Conservation (phyloP, 92 coral and sea anemone species). For the Palythoa grandis region DNA sequence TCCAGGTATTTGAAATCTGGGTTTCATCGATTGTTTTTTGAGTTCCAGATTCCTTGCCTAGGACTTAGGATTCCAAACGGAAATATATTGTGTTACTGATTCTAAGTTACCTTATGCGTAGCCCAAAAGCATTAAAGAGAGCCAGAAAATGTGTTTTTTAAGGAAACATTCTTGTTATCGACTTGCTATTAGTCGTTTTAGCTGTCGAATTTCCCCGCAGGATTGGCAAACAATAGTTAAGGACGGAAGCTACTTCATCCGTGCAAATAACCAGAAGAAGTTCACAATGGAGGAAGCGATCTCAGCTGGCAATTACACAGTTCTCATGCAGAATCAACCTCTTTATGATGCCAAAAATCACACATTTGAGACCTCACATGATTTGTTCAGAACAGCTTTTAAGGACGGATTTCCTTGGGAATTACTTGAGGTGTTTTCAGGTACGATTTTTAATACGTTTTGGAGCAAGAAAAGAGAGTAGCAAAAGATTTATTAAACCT, state of each 20-base stretch:
- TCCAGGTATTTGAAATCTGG: too few relatives aligned
- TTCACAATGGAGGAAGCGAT: constrained; percentile 49
- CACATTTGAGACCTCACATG: constrained; percentile 72
- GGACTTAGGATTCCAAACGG: too few relatives aligned
- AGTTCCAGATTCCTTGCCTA: too few relatives aligned
- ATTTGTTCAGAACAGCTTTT: constrained; percentile 66
- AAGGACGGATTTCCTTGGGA: constrained; percentile 91
- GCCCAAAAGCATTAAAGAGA: not conserved
- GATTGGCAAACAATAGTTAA: constrained; percentile 71
- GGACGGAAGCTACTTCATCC: constrained; percentile 54
- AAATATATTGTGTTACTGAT: too few relatives aligned
- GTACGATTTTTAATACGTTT: constrained; percentile 12
- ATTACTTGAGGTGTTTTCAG: constrained; percentile 75
- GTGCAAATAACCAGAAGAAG: constrained; percentile 61
- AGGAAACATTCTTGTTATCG: not conserved
- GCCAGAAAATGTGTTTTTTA: not conserved
- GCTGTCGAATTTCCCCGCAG: constrained; percentile 19
- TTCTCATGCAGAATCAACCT: constrained; percentile 71
- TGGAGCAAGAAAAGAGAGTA: not conserved
- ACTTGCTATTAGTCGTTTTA: not conserved
- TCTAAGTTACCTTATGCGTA: too few relatives aligned
- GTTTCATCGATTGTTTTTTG: too few relatives aligned
- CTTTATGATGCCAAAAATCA: constrained; percentile 66
- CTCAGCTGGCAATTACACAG: constrained; percentile 64
- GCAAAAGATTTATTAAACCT: not conserved